These are phyloP conservation scores for Semnopithecus entellus DNA, from an alignment of 2,113 vertebrate species.

Conservation along the genomic window DNA sequence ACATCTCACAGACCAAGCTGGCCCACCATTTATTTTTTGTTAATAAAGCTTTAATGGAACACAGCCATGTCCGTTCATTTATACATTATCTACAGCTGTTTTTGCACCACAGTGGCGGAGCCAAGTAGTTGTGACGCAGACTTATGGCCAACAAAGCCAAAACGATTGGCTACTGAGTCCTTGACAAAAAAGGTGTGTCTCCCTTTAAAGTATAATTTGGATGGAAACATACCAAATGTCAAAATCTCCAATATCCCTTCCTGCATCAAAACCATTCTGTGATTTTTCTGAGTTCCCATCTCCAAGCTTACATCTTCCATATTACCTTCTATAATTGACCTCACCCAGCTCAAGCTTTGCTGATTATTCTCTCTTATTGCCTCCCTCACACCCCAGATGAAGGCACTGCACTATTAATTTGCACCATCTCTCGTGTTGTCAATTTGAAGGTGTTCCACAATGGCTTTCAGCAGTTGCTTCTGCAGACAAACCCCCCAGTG, in stretches of 20 bases:
- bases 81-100: neutral
- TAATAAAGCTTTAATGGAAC: constrained; percentile 16
- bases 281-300: neutral
- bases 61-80: neutral
- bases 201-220: neutral
- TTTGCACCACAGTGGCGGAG: neutral
- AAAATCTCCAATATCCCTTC: neutral
- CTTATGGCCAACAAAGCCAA: neutral
- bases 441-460: neutral
- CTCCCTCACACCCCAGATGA: neutral
- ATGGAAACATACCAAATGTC: neutral
- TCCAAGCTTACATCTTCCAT: neutral
- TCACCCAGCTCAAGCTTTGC: neutral
- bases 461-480: neutral
- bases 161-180: neutral
- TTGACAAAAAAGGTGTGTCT: neutral
- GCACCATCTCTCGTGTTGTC: neutral
- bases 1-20: accelerated
- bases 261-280: neutral
- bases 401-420: neutral
- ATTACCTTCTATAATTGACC: neutral
- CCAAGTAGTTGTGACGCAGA: neutral
- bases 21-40: neutral
- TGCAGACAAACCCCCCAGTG: neutral
- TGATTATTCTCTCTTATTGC: neutral